Evolutionary conservation across 2,888 invertebrate genomes (phyloP), one percentile per base, ranked within the genome.

Genomic region (Polymixis flavicincta): DNA sequence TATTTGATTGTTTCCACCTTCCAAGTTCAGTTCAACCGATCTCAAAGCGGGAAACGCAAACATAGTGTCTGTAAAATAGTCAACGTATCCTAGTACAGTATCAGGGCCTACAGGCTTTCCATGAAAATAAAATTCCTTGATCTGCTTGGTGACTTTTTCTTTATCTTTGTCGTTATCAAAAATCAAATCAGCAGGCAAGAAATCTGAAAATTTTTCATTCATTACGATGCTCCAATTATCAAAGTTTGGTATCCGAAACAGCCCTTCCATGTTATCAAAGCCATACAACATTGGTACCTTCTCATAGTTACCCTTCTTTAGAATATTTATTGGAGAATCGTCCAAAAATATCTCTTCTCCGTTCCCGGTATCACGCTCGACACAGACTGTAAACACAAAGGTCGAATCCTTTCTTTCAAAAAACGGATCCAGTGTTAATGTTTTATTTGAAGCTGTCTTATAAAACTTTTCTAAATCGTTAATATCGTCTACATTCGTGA

Each of bases 391-490:
- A 55, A 89, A 89, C 1, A 70, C 57, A 68, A 88, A 87, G 22
- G 84, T 83, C 0, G 87, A 85, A 75, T 91, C 88, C 14, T 75
- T 52, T 77, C 72, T 83, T 61, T 73, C 64, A 7, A 83, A n/a
- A 67, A 88, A 86, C 6, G 83, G 17, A 50, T 92, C 90, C 32
- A 85, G 85, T 0, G 92, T 75, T 17, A 75, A 65, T 14, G 32
- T 65, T 11, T 65, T 19, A 17, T 52, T 45, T 13, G 76, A 52
- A 1, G 87, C 71, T 11, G 83, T 88, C 69, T 87, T 92, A 69
- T 91, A 94, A 80, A 93, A 94, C 6, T 89, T 66, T 89, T 93
- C 92, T 14, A 94, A 81, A 6, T 89, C 88, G 17, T 84, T 74
- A 9, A 93, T 71, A 57, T 93, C 89, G 60, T 92, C 87, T 0